Conservation (phyloP, 2,113 vertebrate genomes). For the Hucho hucho region DNA sequence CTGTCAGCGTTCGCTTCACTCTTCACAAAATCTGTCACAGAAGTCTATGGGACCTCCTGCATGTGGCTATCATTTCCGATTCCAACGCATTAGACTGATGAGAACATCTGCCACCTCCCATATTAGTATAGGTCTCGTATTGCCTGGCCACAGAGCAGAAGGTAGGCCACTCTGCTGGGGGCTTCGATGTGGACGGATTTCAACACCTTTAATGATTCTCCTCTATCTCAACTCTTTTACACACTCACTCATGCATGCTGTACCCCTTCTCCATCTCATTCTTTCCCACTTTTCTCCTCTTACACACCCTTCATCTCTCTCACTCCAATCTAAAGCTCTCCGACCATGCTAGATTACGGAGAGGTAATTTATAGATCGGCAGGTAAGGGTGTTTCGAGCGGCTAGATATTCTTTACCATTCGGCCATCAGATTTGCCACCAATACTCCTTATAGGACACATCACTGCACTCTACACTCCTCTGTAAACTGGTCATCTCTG, state of each 20-base stretch:
- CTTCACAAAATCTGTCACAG: not conserved
- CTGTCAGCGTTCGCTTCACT: not conserved
- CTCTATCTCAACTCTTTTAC: constrained; percentile 1
- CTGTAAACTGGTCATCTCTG: too few species aligned
- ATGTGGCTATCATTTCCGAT: constrained; percentile 37
- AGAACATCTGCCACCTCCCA: constrained; percentile 62
- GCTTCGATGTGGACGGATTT: constrained; percentile 15
- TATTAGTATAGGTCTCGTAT: constrained; percentile 51
- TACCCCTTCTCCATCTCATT: not conserved
- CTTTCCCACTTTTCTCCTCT: constrained; percentile 1
- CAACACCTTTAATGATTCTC: not conserved
- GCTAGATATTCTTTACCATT: too few species aligned
- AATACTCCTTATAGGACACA: too few species aligned
- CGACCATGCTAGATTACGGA: not conserved
- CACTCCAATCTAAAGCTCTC: constrained; percentile 46
- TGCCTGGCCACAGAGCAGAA: constrained; percentile 51
- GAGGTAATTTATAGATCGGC: too few species aligned
- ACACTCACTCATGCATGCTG: not conserved
- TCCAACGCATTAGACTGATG: constrained; percentile 44
- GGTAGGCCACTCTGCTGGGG: constrained; percentile 42
- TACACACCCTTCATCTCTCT: constrained; percentile 20
- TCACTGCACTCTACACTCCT: too few species aligned
- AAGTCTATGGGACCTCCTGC: not conserved
- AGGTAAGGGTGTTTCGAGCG: too few species aligned
- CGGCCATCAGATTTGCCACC: too few species aligned